Evolutionary conservation across 2,888 invertebrate species (phyloP).

Genomic region (Heliconius ismenius): DNA sequence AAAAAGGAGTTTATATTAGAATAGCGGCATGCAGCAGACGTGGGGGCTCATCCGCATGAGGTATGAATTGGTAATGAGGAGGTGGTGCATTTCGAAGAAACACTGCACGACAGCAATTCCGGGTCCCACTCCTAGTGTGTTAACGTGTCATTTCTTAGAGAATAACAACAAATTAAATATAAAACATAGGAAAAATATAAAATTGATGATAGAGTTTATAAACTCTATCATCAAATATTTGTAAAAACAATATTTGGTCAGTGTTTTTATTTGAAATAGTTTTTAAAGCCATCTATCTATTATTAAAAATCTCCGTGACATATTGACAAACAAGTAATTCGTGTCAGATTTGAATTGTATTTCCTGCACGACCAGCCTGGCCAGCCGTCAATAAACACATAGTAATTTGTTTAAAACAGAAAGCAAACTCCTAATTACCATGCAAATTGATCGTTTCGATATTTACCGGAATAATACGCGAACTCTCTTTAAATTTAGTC

Average conservation of each 20-base stretch:
- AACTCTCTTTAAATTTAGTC: constrained; percentile 39
- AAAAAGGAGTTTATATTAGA: constrained; percentile 45
- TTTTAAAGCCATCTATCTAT: constrained; percentile 3
- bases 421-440: constrained; percentile 72
- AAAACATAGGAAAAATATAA: too few relatives aligned
- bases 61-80: constrained; percentile 67
- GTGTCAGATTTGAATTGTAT: constrained; percentile 34
- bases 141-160: constrained; percentile 45
- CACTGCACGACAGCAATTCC: constrained; percentile 48
- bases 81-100: constrained; percentile 61
- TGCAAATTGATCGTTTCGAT: constrained; percentile 76
- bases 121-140: constrained; percentile 46
- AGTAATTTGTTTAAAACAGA: constrained; percentile 70
- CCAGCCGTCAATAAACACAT: constrained; percentile 59
- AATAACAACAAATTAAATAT: constrained; percentile 29
- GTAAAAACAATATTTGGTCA: background rate
- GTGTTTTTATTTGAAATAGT: background rate
- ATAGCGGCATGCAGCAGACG: constrained; percentile 54
- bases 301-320: constrained; percentile 12
- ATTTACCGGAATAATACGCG: constrained; percentile 64
- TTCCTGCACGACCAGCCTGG: constrained; percentile 51
- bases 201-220: too few relatives aligned
- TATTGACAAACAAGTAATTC: constrained; percentile 13
- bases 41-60: constrained; percentile 53
- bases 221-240: background rate